Percentiles rank a stretch among this genome's conserved stretches.
phyloP scores from a whole-genome alignment of 2,113 vertebrate genomes.

The Illadopsis cleaveri region DNA sequence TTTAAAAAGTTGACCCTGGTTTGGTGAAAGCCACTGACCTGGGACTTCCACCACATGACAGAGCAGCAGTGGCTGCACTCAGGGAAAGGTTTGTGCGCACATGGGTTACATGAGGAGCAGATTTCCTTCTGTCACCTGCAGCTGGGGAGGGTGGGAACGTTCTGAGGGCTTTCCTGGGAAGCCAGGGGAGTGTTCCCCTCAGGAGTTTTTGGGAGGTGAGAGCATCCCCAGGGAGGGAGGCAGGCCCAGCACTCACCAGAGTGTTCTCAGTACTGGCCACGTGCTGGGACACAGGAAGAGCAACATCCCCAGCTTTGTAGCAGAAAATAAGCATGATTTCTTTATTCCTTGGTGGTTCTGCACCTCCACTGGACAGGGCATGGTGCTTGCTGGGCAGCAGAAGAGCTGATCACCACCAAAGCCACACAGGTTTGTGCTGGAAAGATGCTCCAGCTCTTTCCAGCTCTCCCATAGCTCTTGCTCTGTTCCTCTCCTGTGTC shows the following conservation, averaged over 20 bases:
- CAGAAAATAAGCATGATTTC: not conserved
- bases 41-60: not conserved
- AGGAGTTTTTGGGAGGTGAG: not conserved
- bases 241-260: accelerated
- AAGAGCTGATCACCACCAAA: not conserved
- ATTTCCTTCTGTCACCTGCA: not conserved
- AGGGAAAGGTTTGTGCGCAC: not conserved
- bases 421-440: not conserved
- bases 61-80: accelerated
- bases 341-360: not conserved
- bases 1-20: not conserved
- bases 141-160: not conserved
- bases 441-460: not conserved
- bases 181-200: not conserved
- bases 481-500: not conserved
- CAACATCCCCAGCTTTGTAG: accelerated
- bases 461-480: not conserved
- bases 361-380: not conserved
- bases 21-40: not conserved
- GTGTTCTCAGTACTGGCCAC: accelerated
- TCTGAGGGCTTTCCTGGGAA: not conserved
- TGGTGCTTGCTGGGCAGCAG: not conserved
- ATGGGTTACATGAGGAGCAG: accelerated
- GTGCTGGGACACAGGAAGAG: not conserved
- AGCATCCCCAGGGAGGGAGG: not conserved